A percentile compares a stretch with the other conserved stretches of the same genome.
Evolutionary conservation across 2,797 vertebrate species (phyloP).

Genomic region (Gallinago solitaria): DNA sequence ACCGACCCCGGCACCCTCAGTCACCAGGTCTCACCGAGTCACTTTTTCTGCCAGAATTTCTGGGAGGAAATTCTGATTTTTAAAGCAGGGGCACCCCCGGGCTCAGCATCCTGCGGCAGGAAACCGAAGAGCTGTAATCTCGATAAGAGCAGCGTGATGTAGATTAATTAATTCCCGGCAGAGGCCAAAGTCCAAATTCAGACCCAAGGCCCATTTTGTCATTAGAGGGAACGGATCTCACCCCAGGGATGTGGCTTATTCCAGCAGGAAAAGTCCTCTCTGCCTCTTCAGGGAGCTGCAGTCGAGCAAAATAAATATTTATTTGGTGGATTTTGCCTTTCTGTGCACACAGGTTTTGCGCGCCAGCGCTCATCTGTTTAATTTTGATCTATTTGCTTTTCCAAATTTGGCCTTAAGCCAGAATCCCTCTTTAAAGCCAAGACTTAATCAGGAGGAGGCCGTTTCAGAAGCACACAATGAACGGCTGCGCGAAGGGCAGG

Average conservation of each 20-base stretch:
- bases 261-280: background rate
- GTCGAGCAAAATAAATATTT: background rate
- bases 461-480: background rate
- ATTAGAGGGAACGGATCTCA: background rate
- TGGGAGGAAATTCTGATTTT: slow-evolving; percentile 34
- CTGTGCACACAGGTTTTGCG: rapidly evolving
- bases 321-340: background rate
- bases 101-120: rapidly evolving
- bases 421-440: background rate
- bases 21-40: background rate
- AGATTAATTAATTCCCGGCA: background rate
- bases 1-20: rapidly evolving
- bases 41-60: background rate
- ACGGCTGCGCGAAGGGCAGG: background rate
- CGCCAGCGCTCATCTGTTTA: background rate
- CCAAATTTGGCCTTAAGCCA: background rate
- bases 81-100: background rate
- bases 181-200: background rate
- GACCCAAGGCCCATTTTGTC: background rate
- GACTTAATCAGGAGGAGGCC: background rate
- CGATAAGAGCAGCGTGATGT: rapidly evolving
- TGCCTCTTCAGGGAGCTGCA: background rate
- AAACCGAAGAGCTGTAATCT: background rate
- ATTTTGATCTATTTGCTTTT: background rate
- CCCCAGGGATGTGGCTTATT: background rate